Evolutionary conservation across 64 coral and sea anemone species (phyloP).

Genomic region (Anthopleura sola): DNA sequence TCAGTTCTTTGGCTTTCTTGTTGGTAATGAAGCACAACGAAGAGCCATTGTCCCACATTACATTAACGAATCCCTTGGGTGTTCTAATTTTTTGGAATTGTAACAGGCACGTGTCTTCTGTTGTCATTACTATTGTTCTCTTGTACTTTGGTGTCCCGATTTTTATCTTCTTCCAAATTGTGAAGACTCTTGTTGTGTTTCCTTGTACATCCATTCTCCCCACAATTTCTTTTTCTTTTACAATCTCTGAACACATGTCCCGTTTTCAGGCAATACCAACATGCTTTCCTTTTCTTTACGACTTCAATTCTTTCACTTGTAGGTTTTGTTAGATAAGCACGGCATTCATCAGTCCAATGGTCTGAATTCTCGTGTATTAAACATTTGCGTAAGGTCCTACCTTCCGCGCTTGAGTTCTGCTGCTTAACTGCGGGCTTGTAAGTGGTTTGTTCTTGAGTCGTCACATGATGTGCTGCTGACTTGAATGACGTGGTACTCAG

Average conservation of each 20-base stretch:
- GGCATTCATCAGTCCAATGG: constrained; percentile 34
- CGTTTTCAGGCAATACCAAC: constrained; percentile 45
- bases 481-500: not conserved
- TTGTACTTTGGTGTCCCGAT: not conserved
- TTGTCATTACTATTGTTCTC: not conserved
- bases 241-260: constrained; percentile 16
- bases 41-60: constrained; percentile 36
- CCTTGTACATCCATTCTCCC: not conserved
- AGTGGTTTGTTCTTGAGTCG: not conserved
- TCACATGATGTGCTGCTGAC: not conserved
- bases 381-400: not conserved
- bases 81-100: constrained; percentile 3
- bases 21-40: constrained; percentile 14
- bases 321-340: constrained; percentile 9
- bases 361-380: constrained; percentile 20
- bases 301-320: no score
- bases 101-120: not conserved
- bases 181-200: constrained; percentile 21
- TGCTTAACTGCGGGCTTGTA: not conserved
- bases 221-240: not conserved
- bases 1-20: constrained; percentile 34
- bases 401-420: not conserved
- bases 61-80: not conserved
- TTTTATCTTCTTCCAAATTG: not conserved
- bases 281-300: constrained; percentile 4